Percentiles rank a stretch among this genome's conserved stretches.
phyloP scores from a whole-genome alignment of 2,797 vertebrate species.

The Spinibarbus caldwelli region DNA sequence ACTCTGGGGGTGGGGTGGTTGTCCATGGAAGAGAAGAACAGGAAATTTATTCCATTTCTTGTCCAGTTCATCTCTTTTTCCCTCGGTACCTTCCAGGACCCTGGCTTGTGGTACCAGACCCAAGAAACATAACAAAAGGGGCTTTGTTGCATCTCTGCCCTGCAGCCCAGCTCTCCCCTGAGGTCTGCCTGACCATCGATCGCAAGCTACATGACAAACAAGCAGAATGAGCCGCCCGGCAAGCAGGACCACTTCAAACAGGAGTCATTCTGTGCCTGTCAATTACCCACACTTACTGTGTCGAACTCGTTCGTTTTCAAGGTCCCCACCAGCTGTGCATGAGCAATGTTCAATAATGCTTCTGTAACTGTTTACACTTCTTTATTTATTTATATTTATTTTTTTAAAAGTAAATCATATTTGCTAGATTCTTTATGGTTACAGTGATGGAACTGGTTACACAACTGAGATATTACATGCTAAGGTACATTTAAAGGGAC shows the following conservation, averaged over 20 bases:
- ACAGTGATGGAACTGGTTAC: background rate
- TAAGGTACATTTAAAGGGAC: background rate
- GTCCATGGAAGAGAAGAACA: conserved; percentile 44
- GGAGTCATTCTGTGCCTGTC: conserved; percentile 69
- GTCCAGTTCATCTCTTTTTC: conserved; percentile 64
- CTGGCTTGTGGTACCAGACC: conserved; percentile 64
- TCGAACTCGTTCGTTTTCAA: conserved; percentile 41
- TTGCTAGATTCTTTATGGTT: background rate
- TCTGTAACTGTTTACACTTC: conserved; percentile 39
- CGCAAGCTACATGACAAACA: conserved; percentile 70
- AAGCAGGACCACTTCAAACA: conserved; percentile 64
- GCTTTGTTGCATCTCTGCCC: conserved; percentile 70
- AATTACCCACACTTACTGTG: conserved; percentile 67
- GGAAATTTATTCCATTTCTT: conserved; percentile 70
- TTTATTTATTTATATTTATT: background rate
- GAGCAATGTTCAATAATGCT: conserved; percentile 43
- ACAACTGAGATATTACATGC: background rate
- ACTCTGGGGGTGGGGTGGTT: background rate
- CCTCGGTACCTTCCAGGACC: conserved; percentile 61
- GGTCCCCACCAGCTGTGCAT: conserved; percentile 31
- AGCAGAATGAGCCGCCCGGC: conserved; percentile 63
- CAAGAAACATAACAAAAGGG: conserved; percentile 72
- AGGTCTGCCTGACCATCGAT: conserved; percentile 75
- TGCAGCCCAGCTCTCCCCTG: conserved; percentile 63
- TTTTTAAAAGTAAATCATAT: background rate